A percentile compares a stretch with the other conserved stretches of the same genome.
Conservation (phyloP, 2,888 invertebrate species). For the Chymomyza caudatula region DNA sequence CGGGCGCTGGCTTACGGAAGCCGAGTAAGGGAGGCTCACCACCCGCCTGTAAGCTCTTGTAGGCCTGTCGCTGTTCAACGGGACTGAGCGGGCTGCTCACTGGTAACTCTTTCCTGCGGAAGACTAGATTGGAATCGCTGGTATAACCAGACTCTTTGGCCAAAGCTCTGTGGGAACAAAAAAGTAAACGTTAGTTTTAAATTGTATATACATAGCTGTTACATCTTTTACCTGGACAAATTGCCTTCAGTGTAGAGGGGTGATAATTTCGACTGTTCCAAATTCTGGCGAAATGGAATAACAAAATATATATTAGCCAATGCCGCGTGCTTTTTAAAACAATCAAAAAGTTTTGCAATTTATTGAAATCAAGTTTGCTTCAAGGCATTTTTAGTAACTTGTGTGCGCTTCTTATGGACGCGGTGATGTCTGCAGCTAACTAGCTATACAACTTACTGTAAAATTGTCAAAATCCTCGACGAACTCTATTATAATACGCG, state of each 20-base stretch:
- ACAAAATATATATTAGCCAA: neutral
- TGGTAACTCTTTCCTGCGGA: slow-evolving; percentile 86
- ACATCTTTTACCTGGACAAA: slow-evolving; percentile 84
- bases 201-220: neutral
- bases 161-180: slow-evolving; percentile 81
- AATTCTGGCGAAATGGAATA: slow-evolving; percentile 81
- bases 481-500: slow-evolving; percentile 84
- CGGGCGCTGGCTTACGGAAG: slow-evolving; percentile 92
- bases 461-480: slow-evolving; percentile 84
- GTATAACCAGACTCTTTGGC: slow-evolving; percentile 94
- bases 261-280: slow-evolving; percentile 85
- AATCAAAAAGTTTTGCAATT: neutral
- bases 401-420: slow-evolving; percentile 46
- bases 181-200: neutral
- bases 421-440: slow-evolving; percentile 42
- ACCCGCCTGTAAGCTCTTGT: slow-evolving; percentile 93
- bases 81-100: slow-evolving; percentile 85
- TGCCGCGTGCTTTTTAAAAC: neutral
- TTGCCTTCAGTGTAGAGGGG: slow-evolving; percentile 85
- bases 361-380: slow-evolving; percentile 8
- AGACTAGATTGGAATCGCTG: slow-evolving; percentile 92
- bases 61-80: slow-evolving; percentile 89
- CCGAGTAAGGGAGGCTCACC: slow-evolving; percentile 96
- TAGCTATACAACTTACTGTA: slow-evolving; percentile 80
- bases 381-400: slow-evolving; percentile 43